phyloP scores from a whole-genome alignment of 1,140 invertebrate species.

The Temnothorax curvispinosus region DNA sequence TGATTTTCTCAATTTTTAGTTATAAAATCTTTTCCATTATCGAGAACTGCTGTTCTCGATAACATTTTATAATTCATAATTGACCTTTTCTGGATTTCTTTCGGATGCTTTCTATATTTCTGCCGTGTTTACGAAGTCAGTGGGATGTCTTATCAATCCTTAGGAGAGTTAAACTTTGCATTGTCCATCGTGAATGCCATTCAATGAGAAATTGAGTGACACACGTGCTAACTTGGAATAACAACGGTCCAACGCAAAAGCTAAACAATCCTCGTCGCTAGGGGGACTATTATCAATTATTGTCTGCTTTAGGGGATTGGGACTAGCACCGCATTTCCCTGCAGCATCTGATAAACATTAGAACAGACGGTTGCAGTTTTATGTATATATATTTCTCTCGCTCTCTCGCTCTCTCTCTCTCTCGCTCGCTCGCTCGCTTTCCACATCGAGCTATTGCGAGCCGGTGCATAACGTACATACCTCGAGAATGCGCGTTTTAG shows the following conservation, averaged over 20 bases:
- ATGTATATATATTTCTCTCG: background rate
- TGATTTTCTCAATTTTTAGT: background rate
- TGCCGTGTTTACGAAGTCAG: background rate
- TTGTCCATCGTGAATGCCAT: slow-evolving; percentile 18
- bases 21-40: background rate
- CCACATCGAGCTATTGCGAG: background rate
- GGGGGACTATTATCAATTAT: slow-evolving; percentile 78
- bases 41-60: background rate
- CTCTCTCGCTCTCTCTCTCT: too few species aligned
- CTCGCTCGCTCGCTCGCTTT: slow-evolving; percentile 12
- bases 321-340: slow-evolving; percentile 35
- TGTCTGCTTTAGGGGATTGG: slow-evolving; percentile 73
- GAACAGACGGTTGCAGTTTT: slow-evolving; percentile 64
- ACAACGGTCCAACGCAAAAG: slow-evolving; percentile 67
- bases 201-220: slow-evolving; percentile 6
- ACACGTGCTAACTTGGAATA: slow-evolving; percentile 28
- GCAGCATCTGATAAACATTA: slow-evolving; percentile 68
- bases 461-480: slow-evolving; percentile 16
- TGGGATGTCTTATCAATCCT: background rate
- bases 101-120: background rate
- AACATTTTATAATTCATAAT: background rate
- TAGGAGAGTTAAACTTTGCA: slow-evolving; percentile 42
- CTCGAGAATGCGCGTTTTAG: background rate
- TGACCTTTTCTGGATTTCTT: background rate
- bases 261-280: slow-evolving; percentile 65